A percentile compares a stretch with the other conserved stretches of the same genome.
phyloP scores from a whole-genome alignment of 2,797 vertebrate genomes.

The Lerista edwardsae region DNA sequence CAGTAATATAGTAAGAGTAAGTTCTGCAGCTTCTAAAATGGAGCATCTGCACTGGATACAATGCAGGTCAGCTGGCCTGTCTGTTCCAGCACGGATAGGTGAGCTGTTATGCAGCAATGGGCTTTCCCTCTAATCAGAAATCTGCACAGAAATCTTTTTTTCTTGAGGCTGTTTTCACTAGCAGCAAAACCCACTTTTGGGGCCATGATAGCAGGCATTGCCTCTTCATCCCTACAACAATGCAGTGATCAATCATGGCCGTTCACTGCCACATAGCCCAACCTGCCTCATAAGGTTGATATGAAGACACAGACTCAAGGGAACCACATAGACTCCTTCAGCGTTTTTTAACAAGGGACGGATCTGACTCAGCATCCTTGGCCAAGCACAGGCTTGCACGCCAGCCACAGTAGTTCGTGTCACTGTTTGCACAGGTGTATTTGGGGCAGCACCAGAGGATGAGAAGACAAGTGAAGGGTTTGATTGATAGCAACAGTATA shows the following conservation, averaged over 20 bases:
- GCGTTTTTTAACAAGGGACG: background rate
- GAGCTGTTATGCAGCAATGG: background rate
- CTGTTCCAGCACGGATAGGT: too few species aligned
- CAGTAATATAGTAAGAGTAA: too few species aligned
- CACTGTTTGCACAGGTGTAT: slow-evolving; percentile 18
- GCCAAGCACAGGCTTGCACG: background rate
- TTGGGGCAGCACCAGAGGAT: background rate
- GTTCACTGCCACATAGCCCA: background rate
- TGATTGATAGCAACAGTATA: slow-evolving; percentile 3
- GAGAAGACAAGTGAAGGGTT: background rate
- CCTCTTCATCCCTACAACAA: background rate
- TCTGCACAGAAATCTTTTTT: background rate
- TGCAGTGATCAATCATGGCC: background rate
- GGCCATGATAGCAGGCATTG: too few species aligned
- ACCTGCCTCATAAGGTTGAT: background rate
- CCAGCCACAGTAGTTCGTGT: background rate
- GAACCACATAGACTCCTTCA: too few species aligned
- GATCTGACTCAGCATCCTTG: background rate
- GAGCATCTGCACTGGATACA: too few species aligned
- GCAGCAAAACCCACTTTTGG: background rate
- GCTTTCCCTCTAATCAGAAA: background rate
- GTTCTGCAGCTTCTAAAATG: too few species aligned
- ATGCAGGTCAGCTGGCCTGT: too few species aligned
- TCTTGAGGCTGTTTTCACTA: background rate
- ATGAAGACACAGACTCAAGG: background rate